A percentile compares a stretch with the other conserved stretches of the same genome.
phyloP scores from a whole-genome alignment of 2,797 vertebrate species.

The Anguilla megastoma region DNA sequence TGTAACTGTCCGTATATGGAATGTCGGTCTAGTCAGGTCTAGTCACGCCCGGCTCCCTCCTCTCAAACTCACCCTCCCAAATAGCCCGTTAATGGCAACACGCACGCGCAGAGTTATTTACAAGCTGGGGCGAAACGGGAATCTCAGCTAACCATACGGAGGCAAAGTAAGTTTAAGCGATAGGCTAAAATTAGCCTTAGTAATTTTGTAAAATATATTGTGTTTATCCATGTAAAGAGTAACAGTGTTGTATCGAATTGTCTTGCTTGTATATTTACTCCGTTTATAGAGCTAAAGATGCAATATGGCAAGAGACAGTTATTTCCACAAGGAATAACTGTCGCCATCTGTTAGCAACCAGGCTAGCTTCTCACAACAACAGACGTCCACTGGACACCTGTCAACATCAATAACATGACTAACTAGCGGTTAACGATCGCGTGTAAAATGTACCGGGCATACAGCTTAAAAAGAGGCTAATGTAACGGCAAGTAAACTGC shows the following conservation, averaged over 20 bases:
- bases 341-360: neutral
- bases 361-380: neutral
- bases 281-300: neutral
- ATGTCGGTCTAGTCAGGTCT: neutral
- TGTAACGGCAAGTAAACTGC: neutral
- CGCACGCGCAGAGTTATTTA: neutral
- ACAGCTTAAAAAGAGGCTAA: neutral
- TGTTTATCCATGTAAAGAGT: neutral
- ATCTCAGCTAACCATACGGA: neutral
- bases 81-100: neutral
- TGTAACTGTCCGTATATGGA: neutral
- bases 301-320: neutral
- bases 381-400: neutral
- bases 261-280: neutral
- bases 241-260: neutral
- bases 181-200: neutral
- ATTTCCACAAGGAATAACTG: neutral
- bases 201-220: neutral
- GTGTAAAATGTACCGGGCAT: neutral
- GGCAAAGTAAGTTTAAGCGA: conserved; percentile 14
- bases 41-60: too few species aligned
- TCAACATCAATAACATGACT: neutral
- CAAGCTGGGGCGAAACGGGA: neutral
- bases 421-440: neutral
- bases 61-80: neutral